Conservation (phyloP, 2,888 invertebrate genomes). For the Crioceris asparagi region DNA sequence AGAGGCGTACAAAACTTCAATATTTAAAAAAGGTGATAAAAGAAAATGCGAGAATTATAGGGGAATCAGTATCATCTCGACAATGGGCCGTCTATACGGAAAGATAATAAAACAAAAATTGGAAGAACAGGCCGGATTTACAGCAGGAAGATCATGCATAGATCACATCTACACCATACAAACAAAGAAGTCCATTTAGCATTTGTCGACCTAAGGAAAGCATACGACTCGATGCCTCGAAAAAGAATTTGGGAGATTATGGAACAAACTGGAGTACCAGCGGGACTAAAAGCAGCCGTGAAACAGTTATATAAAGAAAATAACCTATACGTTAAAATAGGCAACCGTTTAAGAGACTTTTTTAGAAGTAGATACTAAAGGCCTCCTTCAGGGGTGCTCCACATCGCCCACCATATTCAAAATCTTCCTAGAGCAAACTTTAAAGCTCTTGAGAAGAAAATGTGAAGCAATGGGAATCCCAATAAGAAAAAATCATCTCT, state of each 20-base stretch:
- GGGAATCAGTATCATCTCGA: not conserved
- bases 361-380: not conserved
- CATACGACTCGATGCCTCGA: too few species aligned
- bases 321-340: not conserved
- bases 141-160: too few species aligned
- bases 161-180: too few species aligned
- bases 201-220: too few species aligned
- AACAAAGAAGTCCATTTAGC: too few species aligned
- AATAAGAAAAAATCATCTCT: not conserved
- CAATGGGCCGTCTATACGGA: not conserved
- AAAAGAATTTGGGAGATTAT: too few species aligned
- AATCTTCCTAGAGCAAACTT: not conserved
- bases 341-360: not conserved
- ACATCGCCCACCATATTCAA: not conserved
- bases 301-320: too few species aligned
- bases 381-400: not conserved
- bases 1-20: not conserved
- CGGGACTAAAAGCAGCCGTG: too few species aligned
- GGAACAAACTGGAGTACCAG: too few species aligned
- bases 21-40: not conserved
- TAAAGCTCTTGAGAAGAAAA: not conserved
- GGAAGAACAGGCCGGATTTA: not conserved
- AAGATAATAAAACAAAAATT: not conserved
- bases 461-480: not conserved
- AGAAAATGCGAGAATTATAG: not conserved